Percentiles rank a stretch among this genome's conserved stretches.
phyloP scores from a whole-genome alignment of 2,113 vertebrate genomes.

The Haemorhous mexicanus region DNA sequence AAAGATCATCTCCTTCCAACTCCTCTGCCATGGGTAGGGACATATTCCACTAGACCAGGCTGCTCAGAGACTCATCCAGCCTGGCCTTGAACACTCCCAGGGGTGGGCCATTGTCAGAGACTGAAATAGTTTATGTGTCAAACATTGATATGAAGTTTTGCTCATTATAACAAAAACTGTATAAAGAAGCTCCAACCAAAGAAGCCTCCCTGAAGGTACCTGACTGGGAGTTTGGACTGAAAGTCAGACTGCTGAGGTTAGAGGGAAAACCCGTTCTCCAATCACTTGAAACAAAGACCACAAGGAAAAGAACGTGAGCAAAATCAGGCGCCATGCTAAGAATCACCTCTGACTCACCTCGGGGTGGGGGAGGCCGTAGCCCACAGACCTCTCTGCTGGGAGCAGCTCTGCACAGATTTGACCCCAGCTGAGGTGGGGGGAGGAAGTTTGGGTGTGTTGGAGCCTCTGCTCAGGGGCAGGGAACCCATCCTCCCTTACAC shows the following conservation, averaged over 20 bases:
- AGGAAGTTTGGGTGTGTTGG: not conserved
- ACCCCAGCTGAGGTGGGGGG: too few species aligned
- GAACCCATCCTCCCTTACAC: not conserved
- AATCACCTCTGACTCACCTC: too few species aligned
- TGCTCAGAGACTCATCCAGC: not conserved
- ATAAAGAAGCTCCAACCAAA: not conserved
- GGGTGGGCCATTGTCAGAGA: not conserved
- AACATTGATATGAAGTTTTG: too few species aligned
- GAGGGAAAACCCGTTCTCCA: not conserved
- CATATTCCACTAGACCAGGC: not conserved
- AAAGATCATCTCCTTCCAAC: not conserved
- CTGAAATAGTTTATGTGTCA: not conserved
- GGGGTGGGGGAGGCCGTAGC: not conserved
- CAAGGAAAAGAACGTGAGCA: not conserved
- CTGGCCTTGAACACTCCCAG: not conserved
- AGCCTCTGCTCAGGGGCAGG: not conserved
- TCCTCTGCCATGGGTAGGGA: not conserved
- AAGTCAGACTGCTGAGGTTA: not conserved
- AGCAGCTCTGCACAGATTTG: not conserved
- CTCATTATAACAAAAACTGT: not conserved
- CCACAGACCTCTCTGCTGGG: not conserved
- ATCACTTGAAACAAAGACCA: not conserved
- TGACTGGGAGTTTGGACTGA: not conserved
- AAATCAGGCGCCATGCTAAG: fast-evolving
- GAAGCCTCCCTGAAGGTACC: not conserved